Evolutionary conservation across 2,113 vertebrate genomes (phyloP).

Genomic region (Myrmophylax atrothorax): DNA sequence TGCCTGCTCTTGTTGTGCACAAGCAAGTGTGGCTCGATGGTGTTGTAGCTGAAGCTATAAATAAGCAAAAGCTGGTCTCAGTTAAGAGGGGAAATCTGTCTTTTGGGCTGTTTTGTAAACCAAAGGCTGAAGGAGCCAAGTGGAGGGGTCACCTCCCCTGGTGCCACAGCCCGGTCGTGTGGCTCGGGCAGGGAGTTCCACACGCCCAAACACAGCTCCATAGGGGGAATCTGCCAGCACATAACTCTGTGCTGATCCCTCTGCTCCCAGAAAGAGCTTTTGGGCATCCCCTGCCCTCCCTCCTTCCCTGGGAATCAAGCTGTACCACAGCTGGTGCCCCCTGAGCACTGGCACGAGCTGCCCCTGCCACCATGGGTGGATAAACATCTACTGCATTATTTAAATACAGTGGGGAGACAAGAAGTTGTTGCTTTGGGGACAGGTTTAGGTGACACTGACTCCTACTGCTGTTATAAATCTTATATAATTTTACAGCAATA

Average conservation of each 20-base stretch:
- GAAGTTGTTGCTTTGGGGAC: neutral
- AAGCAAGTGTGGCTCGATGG: neutral
- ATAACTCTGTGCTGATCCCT: neutral
- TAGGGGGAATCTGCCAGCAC: neutral
- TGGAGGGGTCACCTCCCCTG: neutral
- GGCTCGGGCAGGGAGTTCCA: neutral
- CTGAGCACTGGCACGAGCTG: accelerated
- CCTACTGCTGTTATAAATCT: neutral
- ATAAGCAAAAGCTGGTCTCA: neutral
- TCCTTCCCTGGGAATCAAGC: neutral
- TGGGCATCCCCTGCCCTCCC: neutral
- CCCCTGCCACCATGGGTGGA: neutral
- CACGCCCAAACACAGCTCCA: neutral
- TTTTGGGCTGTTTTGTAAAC: neutral
- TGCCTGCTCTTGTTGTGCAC: neutral
- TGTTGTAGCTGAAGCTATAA: neutral
- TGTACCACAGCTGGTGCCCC: accelerated
- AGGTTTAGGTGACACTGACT: neutral
- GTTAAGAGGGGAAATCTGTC: neutral
- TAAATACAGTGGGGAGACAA: neutral
- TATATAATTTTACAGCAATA: neutral
- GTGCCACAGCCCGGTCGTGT: accelerated
- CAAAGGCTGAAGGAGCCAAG: neutral
- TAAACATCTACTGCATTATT: neutral
- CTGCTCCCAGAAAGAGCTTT: neutral